Evolutionary conservation across 2,797 vertebrate genomes (phyloP).

Genomic region (Sardinella longiceps): DNA sequence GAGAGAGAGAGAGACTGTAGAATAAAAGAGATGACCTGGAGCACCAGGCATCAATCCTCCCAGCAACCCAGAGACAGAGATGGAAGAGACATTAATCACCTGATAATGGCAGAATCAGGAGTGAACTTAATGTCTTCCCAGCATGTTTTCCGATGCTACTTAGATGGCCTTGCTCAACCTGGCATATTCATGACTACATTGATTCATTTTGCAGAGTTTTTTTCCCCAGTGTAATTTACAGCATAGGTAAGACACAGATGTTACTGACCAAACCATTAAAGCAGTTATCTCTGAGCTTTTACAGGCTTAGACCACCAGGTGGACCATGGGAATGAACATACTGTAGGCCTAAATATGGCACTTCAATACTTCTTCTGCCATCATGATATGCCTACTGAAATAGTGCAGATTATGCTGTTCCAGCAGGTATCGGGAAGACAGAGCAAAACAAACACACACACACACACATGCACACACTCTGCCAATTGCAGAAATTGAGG

Average conservation of each 20-base stretch:
- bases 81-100: background rate
- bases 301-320: background rate
- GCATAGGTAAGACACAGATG: background rate
- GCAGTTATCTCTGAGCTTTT: background rate
- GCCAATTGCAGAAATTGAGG: too few species aligned
- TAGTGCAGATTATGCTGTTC: too few species aligned
- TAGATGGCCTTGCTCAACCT: background rate
- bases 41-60: background rate
- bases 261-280: background rate
- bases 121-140: constrained; percentile 6
- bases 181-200: background rate
- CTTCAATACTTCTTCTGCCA: background rate
- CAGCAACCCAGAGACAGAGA: background rate
- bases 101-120: background rate
- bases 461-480: too few species aligned
- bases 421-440: too few species aligned
- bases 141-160: background rate
- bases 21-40: background rate
- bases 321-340: background rate
- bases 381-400: background rate
- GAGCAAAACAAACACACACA: too few species aligned
- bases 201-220: background rate
- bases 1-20: background rate
- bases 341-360: background rate
- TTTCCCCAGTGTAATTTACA: background rate